Evolutionary conservation across 92 coral and sea anemone species (phyloP), one percentile per base, ranked within the genome.

Genomic region (Parazoanthus swiftii): DNA sequence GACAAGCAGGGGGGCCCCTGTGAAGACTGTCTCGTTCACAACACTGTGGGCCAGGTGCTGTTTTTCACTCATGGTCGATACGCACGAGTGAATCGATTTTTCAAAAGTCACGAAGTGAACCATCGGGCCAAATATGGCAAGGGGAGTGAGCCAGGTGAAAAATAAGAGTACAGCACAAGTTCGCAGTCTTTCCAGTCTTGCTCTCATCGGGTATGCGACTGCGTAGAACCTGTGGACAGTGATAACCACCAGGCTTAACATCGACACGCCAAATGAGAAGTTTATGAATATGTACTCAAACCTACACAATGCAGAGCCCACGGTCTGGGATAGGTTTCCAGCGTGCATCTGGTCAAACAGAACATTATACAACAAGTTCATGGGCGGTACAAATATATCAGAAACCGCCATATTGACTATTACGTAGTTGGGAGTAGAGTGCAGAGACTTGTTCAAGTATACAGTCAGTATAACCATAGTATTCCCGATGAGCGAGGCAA

Each of bases 381-480:
- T 84, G 3, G 48, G 14, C 3, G 87, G 87, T 25, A 48, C 38
- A 84, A 84, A 84, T 48, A 84, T 48, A 7, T 84, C 87, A 3
- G 87, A 71, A 3, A 72, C 79, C 25, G 87, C 87, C 87, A 84
- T 84, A 25, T 84, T 84, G 33, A 84, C 87, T 46, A 84, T 84
- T 3, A 84, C 46, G 38, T 84, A 84, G 87, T 84, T 84, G 7
- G 87, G 87, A 14, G 87, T 71, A 46, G 87, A 84, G 36, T 59
- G 58, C 43, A 84, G 77, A 38, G 79, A 43, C 51, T 84, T 84
- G 79, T 84, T 84, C 79, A 84, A 10, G 43, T 84, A 84, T 44
- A 84, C 87, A 21, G 67, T 84, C 35, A 84, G 23, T 70, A 84
- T 84, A 25, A 84, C 87, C 46, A 84, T 36, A 5, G 63, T 70